A percentile compares a stretch with the other conserved stretches of the same genome.
Evolutionary conservation across 2,888 invertebrate species (phyloP).

Genomic region (Bruchidius siliquastri): DNA sequence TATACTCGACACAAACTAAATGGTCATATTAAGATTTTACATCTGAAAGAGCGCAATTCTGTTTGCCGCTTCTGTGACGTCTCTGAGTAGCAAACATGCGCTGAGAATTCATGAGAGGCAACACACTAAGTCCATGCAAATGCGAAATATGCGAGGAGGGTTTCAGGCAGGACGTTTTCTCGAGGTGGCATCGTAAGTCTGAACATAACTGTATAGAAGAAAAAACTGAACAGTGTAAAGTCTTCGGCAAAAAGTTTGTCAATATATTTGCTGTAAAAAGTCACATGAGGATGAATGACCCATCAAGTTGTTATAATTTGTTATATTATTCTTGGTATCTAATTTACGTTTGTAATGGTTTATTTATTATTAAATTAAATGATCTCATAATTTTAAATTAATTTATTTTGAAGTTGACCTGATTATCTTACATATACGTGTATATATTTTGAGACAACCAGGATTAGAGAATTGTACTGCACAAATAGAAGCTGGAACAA

Average conservation of each 20-base stretch:
- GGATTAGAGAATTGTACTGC: too few species aligned
- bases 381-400: too few species aligned
- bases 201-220: constrained; percentile 33
- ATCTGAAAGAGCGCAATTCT: constrained; percentile 33
- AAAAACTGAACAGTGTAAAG: constrained; percentile 27
- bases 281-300: constrained; percentile 25
- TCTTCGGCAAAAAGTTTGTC: constrained; percentile 29
- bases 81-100: constrained; percentile 33
- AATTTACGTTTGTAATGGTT: too few species aligned
- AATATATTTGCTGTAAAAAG: constrained; percentile 22
- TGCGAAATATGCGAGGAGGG: constrained; percentile 33
- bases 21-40: constrained; percentile 35
- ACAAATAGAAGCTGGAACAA: too few species aligned
- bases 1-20: constrained; percentile 27
- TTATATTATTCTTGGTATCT: too few species aligned
- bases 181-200: constrained; percentile 30
- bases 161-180: constrained; percentile 36
- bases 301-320: neutral
- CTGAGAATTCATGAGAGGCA: constrained; percentile 33
- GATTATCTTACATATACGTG: too few species aligned
- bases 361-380: too few species aligned
- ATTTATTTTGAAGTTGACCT: too few species aligned
- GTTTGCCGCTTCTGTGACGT: constrained; percentile 32
- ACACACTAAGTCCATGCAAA: constrained; percentile 34
- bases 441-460: too few species aligned